phyloP scores from a whole-genome alignment of 2,113 vertebrate species.

The Atherinomorus stipes region DNA sequence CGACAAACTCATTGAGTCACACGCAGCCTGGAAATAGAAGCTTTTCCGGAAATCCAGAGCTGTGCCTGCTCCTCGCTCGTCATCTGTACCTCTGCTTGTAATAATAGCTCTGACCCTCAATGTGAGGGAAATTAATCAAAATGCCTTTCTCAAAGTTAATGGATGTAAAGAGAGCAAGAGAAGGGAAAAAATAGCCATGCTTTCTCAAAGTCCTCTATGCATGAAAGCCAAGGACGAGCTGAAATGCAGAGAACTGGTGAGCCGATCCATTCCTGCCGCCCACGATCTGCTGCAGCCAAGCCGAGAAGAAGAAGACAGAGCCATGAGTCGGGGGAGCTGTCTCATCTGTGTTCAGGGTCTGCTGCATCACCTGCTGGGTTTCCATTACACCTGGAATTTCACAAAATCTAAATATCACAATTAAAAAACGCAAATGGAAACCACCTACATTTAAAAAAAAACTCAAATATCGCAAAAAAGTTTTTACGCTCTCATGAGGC shows the following conservation, averaged over 20 bases:
- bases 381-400: too few relatives aligned
- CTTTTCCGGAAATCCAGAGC: conserved; percentile 42
- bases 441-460: too few relatives aligned
- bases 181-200: conserved; percentile 36
- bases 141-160: conserved; percentile 72
- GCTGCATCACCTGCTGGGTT: too few relatives aligned
- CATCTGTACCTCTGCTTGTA: conserved; percentile 51
- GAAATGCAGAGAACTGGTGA: conserved; percentile 32
- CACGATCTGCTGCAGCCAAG: conserved; percentile 51
- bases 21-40: conserved; percentile 46
- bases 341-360: conserved; percentile 52
- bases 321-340: conserved; percentile 55
- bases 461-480: too few relatives aligned
- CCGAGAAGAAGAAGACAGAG: conserved; percentile 31
- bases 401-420: too few relatives aligned
- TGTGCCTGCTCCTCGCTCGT: conserved; percentile 58
- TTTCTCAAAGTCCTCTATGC: conserved; percentile 59
- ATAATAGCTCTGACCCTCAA: conserved; percentile 75
- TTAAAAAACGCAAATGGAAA: too few relatives aligned
- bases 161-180: conserved; percentile 61
- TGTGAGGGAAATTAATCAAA: conserved; percentile 68
- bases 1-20: conserved; percentile 31
- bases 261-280: conserved; percentile 30
- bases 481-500: too few relatives aligned
- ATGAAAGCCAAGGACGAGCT: conserved; percentile 61